These are phyloP conservation scores for Chloebia gouldiae DNA, from an alignment of 2,113 vertebrate species.

Conservation along the genomic window DNA sequence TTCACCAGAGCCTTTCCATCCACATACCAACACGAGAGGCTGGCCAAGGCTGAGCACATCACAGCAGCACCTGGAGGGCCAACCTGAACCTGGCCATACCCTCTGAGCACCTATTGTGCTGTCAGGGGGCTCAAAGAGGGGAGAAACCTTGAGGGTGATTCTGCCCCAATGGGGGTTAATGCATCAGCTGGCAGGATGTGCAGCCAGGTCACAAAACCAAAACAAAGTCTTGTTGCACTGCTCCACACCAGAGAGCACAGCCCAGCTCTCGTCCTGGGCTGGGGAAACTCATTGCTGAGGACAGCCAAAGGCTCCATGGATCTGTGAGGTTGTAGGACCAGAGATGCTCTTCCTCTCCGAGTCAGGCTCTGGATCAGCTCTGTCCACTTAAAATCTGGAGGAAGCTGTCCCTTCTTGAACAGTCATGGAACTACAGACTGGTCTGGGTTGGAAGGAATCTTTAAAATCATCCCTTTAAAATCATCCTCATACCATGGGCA, in stretches of 20 bases:
- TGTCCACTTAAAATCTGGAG: background rate
- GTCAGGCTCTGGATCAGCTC: background rate
- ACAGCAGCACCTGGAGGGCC: background rate
- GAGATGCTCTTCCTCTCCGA: background rate
- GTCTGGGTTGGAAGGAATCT: background rate
- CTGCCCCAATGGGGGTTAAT: background rate
- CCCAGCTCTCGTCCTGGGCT: fast-evolving
- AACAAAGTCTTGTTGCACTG: background rate
- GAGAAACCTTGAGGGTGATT: background rate
- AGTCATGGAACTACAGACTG: background rate
- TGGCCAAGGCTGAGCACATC: background rate
- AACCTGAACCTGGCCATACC: background rate
- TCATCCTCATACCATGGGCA: background rate
- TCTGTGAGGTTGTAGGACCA: fast-evolving
- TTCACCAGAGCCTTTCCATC: background rate
- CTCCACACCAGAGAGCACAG: background rate
- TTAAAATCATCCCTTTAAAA: background rate
- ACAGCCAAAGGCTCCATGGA: background rate
- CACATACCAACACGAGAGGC: fast-evolving
- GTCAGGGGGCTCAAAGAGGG: background rate
- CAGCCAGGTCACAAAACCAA: background rate
- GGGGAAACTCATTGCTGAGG: background rate
- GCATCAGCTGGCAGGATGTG: background rate
- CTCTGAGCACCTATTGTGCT: fast-evolving
- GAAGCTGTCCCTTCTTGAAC: background rate